Conservation (phyloP, 2,797 vertebrate species). For the Syncerus caffer region DNA sequence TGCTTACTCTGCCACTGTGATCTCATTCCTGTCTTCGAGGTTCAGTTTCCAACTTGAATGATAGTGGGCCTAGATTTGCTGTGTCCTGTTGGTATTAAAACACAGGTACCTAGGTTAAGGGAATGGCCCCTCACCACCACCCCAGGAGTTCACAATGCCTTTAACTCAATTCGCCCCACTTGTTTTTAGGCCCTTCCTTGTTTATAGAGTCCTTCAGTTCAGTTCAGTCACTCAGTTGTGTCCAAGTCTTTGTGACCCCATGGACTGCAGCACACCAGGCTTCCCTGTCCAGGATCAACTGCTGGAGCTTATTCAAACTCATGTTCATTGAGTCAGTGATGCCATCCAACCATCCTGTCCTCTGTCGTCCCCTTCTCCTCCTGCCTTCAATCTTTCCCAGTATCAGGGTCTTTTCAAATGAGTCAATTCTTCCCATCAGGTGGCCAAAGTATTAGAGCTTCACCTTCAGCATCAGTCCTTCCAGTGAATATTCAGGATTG, state of each 20-base stretch:
- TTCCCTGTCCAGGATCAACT: background rate
- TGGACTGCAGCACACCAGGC: background rate
- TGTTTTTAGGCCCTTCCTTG: background rate
- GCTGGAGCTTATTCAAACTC: background rate
- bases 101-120: background rate
- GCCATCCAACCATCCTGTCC: background rate
- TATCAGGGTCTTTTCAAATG: background rate
- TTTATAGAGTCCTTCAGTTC: background rate
- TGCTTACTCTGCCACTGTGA: background rate
- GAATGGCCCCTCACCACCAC: background rate
- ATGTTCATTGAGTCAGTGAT: background rate
- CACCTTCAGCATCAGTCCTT: background rate
- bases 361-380: background rate
- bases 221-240: background rate
- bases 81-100: background rate
- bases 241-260: background rate
- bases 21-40: background rate
- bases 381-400: background rate
- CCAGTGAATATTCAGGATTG: background rate
- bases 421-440: background rate
- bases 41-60: background rate
- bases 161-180: background rate
- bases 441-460: background rate
- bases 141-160: background rate
- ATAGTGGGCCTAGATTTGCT: background rate